A percentile compares a stretch with the other conserved stretches of the same genome.
phyloP scores from a whole-genome alignment of 2,888 invertebrate species.

The Allygus modestus region DNA sequence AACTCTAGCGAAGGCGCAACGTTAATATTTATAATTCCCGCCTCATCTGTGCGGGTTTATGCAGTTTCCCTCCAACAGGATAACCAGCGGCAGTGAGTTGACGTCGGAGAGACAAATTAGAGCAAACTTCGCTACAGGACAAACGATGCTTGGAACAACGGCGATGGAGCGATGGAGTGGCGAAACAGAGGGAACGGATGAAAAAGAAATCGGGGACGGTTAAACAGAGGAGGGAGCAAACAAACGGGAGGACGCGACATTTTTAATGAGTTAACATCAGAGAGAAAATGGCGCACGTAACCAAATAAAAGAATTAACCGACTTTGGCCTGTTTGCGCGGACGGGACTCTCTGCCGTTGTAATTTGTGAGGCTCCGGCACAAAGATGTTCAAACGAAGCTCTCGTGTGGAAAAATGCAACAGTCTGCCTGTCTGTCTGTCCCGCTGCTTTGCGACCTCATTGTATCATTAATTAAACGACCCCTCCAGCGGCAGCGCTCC shows the following conservation, averaged over 20 bases:
- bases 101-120: too few species aligned
- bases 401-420: constrained; percentile 55
- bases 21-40: too few species aligned
- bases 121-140: background rate
- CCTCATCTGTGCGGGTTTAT: too few species aligned
- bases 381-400: constrained; percentile 36
- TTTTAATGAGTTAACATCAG: constrained; percentile 67
- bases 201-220: constrained; percentile 52
- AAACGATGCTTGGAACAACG: background rate
- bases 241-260: constrained; percentile 60
- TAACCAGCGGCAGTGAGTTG: too few species aligned
- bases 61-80: too few species aligned
- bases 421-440: background rate
- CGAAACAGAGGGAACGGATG: constrained; percentile 21
- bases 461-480: constrained; percentile 55
- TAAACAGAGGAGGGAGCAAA: constrained; percentile 34
- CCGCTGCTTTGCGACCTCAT: background rate
- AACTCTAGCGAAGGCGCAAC: too few species aligned
- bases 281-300: constrained; percentile 62
- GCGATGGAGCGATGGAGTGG: constrained; percentile 27
- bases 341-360: constrained; percentile 16
- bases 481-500: background rate
- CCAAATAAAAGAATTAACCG: constrained; percentile 65
- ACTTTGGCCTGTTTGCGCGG: constrained; percentile 55
- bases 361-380: constrained; percentile 23